A percentile compares a stretch with the other conserved stretches of the same genome.
phyloP scores from a whole-genome alignment of 1,140 invertebrate genomes.

The Sesamia nonagrioides region DNA sequence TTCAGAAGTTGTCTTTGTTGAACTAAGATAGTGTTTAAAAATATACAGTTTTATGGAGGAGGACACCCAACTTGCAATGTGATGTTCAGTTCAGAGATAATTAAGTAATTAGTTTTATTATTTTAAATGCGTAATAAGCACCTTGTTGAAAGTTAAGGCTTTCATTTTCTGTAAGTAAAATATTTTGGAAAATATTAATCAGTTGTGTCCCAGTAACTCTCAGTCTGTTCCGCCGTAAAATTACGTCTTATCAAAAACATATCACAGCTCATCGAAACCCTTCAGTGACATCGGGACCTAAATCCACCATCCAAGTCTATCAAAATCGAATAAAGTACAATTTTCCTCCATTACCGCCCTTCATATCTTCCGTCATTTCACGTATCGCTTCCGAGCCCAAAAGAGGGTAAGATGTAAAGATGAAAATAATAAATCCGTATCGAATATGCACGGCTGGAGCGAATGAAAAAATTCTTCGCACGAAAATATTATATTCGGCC shows the following conservation, averaged over 20 bases:
- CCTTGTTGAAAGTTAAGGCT: no score
- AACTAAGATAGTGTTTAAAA: constrained; percentile 69
- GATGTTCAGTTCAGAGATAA: not conserved
- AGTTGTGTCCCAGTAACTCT: not conserved
- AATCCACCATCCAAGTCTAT: constrained; percentile 84
- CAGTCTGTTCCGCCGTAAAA: constrained; percentile 17
- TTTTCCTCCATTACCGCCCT: constrained; percentile 86
- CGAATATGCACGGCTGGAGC: constrained; percentile 77
- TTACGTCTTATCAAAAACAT: constrained; percentile 40
- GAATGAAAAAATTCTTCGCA: constrained; percentile 68
- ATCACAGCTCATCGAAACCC: constrained; percentile 57
- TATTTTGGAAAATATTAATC: not conserved
- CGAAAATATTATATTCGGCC: constrained; percentile 75
- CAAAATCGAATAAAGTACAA: constrained; percentile 86
- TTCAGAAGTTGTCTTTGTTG: constrained; percentile 72
- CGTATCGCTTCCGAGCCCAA: constrained; percentile 84
- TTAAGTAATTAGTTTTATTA: not conserved
- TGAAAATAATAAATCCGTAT: constrained; percentile 85
- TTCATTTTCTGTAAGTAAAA: not conserved
- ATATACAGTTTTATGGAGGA: constrained; percentile 67
- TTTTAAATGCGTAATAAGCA: not conserved
- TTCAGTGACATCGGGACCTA: constrained; percentile 76
- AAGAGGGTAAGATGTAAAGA: constrained; percentile 81
- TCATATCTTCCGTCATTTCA: constrained; percentile 85
- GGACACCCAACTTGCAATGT: constrained; percentile 63